Percentiles rank a stretch among this genome's conserved stretches.
Evolutionary conservation across 2,888 invertebrate genomes (phyloP).

Genomic region (Chloromyia formosa): DNA sequence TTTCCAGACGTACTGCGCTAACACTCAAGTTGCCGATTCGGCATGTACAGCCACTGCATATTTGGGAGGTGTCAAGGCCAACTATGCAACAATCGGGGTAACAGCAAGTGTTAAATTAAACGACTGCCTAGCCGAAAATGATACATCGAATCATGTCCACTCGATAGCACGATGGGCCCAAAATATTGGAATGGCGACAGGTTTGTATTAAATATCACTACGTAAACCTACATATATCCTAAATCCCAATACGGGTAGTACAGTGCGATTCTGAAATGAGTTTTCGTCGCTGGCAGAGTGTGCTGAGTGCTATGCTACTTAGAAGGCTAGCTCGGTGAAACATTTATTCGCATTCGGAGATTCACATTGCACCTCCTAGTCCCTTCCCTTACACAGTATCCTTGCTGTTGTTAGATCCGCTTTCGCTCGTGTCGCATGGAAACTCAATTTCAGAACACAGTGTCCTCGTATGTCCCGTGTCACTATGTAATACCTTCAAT

Average conservation of each 20-base stretch:
- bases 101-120: conserved; percentile 72
- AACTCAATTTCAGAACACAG: conserved; percentile 14
- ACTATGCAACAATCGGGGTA: conserved; percentile 79
- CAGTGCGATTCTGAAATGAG: no score
- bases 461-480: background rate
- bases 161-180: conserved; percentile 80
- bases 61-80: conserved; percentile 80
- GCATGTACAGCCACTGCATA: conserved; percentile 87
- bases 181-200: conserved; percentile 70
- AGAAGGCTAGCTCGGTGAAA: no score
- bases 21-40: conserved; percentile 83
- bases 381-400: no score
- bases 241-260: no score
- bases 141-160: conserved; percentile 69
- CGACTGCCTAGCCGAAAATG: conserved; percentile 72
- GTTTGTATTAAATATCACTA: conserved; percentile 54
- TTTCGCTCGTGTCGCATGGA: background rate
- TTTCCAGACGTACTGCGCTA: conserved; percentile 77
- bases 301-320: no score
- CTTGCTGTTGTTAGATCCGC: no score
- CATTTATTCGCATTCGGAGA: no score
- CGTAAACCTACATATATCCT: no score
- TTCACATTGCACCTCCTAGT: no score
- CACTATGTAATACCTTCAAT: conserved; percentile 5
- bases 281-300: no score